Base-by-base conservation (phyloP, 2,797 vertebrate genomes). In the Staurois parvus region DNA sequence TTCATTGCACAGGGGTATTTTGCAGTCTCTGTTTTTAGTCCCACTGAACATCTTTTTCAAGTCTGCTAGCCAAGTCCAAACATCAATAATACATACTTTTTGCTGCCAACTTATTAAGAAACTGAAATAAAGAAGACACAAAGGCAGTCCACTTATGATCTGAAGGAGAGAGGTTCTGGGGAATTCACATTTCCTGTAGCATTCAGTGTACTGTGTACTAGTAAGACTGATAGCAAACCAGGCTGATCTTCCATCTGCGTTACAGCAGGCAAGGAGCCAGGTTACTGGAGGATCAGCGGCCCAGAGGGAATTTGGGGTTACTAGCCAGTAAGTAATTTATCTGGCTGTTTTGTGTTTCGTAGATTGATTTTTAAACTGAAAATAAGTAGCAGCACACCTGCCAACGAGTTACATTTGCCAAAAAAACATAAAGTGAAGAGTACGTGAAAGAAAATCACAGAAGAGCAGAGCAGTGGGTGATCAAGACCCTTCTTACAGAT, bases 241-340 rank as follows among this genome's bases (percentile, higher is more conserved):
- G 89, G 90, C 91, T 91, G 89, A 88, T 89, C 88, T 86, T 91
- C 92, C 92, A 93, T 94, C 93, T 94, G 91, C 81, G 89, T 87
- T 89, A 74, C 32, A 85, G 85, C 86, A 84, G 91, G 92, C 92
- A 88, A 87, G 76, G 88, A 90, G 90, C 92, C 94, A 94, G 86
- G 67, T 80, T 56, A 85, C 80, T 88, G 84, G 88, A 90, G 88
- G 88, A 91, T 91, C 90, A 91, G 85, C 88, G 90, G 84, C 84
- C 88, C 88, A 88, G 0, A 68, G 89, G 87, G 89, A 81, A 88
- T 89, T 40, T 37, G 83, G 83, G 81, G 86, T 93, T 91, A 91
- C 85, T 91, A 91, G 90, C 89, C 92, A 93, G 79, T 90, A 88
- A 91, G 91, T 91, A 91, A 94, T 92, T 87, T 88, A 81, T 90